Evolutionary conservation across 2,113 vertebrate genomes (phyloP).

Genomic region (Mesoclemmys tuberculata): DNA sequence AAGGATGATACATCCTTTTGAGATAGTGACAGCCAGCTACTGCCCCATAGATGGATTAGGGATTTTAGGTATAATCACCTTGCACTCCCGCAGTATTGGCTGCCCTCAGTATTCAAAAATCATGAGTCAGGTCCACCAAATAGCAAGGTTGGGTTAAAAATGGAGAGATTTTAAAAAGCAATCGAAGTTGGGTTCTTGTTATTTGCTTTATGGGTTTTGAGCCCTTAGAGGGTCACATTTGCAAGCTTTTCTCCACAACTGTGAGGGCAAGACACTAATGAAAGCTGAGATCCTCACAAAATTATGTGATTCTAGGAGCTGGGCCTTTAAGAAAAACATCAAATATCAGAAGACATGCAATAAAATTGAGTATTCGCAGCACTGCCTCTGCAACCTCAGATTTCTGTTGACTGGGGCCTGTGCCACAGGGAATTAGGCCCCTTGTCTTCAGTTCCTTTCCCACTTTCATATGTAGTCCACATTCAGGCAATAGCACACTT

Average conservation of each 20-base stretch:
- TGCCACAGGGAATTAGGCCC: fast-evolving
- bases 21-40: no score
- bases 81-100: not conserved
- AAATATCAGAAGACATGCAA: not conserved
- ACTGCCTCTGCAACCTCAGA: not conserved
- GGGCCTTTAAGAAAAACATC: not conserved
- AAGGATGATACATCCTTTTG: not conserved
- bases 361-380: not conserved
- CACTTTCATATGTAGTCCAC: not conserved
- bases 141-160: fast-evolving
- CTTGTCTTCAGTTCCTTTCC: not conserved
- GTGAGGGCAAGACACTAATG: not conserved
- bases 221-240: not conserved
- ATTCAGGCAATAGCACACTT: not conserved
- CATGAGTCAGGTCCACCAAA: not conserved
- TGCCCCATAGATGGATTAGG: not conserved
- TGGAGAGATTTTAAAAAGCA: not conserved
- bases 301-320: not conserved
- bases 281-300: not conserved
- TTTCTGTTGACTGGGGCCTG: not conserved
- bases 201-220: not conserved
- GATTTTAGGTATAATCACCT: not conserved
- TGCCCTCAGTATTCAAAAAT: not conserved
- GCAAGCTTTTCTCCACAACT: not conserved
- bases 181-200: not conserved